Conservation (phyloP, 2,113 vertebrate species). For the Coptodon rendalli region DNA sequence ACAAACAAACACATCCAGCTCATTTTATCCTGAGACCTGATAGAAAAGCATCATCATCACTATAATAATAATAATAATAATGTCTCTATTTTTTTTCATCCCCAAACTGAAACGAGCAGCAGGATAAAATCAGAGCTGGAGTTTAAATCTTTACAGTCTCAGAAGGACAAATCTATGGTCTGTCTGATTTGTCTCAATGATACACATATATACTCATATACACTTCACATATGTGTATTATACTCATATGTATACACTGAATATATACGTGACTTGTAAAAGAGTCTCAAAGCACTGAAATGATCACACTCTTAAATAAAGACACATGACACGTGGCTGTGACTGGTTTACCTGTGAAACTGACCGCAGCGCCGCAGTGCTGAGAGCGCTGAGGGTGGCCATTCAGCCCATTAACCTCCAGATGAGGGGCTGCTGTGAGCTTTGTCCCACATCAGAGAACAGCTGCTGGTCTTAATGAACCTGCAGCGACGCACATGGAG, state of each 20-base stretch:
- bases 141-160: neutral
- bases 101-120: neutral
- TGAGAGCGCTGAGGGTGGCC: neutral
- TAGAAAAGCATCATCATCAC: neutral
- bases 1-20: neutral
- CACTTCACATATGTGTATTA: neutral
- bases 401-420: neutral
- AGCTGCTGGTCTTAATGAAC: neutral
- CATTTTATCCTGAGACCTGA: neutral
- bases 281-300: neutral
- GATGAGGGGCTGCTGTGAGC: neutral
- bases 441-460: neutral
- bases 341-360: neutral
- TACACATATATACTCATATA: neutral
- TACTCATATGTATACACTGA: neutral
- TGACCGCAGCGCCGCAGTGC: neutral
- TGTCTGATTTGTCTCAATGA: neutral
- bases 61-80: neutral
- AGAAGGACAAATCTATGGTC: neutral
- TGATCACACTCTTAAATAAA: neutral
- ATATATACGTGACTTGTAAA: neutral
- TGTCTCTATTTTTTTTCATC: neutral
- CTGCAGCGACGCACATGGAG: neutral
- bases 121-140: neutral
- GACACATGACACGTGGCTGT: neutral